phyloP scores from a whole-genome alignment of 1,140 invertebrate genomes.

The Aphelenchoides fujianensis region DNA sequence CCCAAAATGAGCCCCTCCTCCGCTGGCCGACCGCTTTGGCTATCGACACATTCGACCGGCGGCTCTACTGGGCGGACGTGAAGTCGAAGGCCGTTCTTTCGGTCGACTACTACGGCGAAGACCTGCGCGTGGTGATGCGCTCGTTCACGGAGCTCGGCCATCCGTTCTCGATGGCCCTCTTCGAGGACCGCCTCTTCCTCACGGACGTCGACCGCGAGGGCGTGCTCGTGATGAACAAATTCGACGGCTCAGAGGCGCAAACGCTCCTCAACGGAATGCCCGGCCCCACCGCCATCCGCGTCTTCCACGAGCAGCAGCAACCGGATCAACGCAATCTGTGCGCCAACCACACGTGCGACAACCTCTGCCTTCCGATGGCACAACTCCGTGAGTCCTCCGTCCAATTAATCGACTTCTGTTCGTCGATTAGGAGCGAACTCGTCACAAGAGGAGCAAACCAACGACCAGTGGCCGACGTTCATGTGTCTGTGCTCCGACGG shows the following conservation, averaged over 20 bases:
- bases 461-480: background rate
- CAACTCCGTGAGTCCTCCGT: too few species aligned
- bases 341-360: slow-evolving; percentile 72
- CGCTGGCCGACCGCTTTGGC: slow-evolving; percentile 75
- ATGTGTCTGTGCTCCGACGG: background rate
- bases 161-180: slow-evolving; percentile 64
- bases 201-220: slow-evolving; percentile 89
- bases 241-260: slow-evolving; percentile 72
- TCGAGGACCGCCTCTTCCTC: slow-evolving; percentile 84
- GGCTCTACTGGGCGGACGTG: slow-evolving; percentile 1
- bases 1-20: slow-evolving; percentile 69
- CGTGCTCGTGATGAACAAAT: slow-evolving; percentile 87
- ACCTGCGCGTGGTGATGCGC: slow-evolving; percentile 56
- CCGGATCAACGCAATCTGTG: slow-evolving; percentile 42
- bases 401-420: background rate
- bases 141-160: slow-evolving; percentile 64
- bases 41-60: slow-evolving; percentile 14
- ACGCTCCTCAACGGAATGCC: slow-evolving; percentile 61
- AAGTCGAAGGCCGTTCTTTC: slow-evolving; percentile 31
- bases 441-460: background rate
- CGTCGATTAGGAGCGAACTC: background rate
- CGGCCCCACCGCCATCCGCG: slow-evolving; percentile 78
- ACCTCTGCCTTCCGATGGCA: slow-evolving; percentile 74
- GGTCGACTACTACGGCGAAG: slow-evolving; percentile 44
- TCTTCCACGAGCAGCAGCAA: slow-evolving; percentile 63